Evolutionary conservation across 2,888 invertebrate genomes (phyloP).

Genomic region (Eupithecia dodoneata): DNA sequence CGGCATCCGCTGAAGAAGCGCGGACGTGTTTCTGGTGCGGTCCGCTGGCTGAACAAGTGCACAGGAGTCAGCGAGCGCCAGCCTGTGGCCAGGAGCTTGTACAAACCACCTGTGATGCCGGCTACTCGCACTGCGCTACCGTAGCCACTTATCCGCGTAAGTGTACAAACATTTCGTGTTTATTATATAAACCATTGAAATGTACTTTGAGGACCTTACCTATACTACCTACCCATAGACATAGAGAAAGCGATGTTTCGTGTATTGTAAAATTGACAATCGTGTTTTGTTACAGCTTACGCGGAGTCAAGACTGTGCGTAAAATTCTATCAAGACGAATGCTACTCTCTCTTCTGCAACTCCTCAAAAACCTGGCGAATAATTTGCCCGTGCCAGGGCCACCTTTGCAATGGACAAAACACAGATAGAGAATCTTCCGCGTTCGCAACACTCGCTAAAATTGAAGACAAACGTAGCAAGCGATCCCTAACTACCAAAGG

Average conservation of each 20-base stretch:
- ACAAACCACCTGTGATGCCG: slow-evolving; percentile 66
- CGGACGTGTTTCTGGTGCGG: slow-evolving; percentile 78
- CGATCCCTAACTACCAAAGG: slow-evolving; percentile 41
- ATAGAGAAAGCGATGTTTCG: not conserved
- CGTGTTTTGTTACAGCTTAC: slow-evolving; percentile 60
- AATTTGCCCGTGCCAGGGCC: slow-evolving; percentile 75
- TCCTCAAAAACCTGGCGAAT: slow-evolving; percentile 73
- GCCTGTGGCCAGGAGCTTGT: slow-evolving; percentile 57
- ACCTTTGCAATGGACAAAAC: slow-evolving; percentile 75
- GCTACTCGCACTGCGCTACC: slow-evolving; percentile 69
- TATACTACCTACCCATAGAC: not conserved
- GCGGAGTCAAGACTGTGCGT: slow-evolving; percentile 75
- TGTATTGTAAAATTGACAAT: not conserved
- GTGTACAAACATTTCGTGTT: slow-evolving; percentile 33
- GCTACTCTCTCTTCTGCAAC: slow-evolving; percentile 74
- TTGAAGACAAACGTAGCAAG: slow-evolving; percentile 49
- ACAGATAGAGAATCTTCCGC: slow-evolving; percentile 68
- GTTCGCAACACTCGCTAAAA: slow-evolving; percentile 59
- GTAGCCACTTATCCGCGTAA: slow-evolving; percentile 74
- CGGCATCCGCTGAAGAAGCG: slow-evolving; percentile 45
- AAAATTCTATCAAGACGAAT: slow-evolving; percentile 77
- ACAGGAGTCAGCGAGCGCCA: slow-evolving; percentile 70
- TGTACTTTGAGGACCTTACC: too few species aligned
- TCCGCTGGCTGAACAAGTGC: slow-evolving; percentile 77
- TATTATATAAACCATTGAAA: too few species aligned